Conservation (phyloP, 2,797 vertebrate genomes). For the Semaprochilodus insignis region DNA sequence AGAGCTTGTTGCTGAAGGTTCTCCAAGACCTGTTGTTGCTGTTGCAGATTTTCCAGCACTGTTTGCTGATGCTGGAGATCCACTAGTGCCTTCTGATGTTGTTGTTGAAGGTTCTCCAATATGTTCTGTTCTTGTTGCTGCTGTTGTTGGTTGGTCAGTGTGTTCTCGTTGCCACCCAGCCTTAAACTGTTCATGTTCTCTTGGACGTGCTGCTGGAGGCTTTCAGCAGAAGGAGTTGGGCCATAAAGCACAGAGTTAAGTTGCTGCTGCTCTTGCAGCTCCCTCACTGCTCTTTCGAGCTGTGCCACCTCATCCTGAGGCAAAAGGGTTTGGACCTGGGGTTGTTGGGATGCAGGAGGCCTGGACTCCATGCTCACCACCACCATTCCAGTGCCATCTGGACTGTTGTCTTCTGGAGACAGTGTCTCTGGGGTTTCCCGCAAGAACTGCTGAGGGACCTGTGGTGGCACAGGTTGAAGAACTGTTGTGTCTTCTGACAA, state of each 20-base stretch:
- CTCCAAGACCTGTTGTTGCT: slow-evolving; percentile 61
- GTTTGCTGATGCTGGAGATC: slow-evolving; percentile 78
- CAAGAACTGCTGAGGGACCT: slow-evolving; percentile 89
- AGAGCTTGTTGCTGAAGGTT: slow-evolving; percentile 71
- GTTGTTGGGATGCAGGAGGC: slow-evolving; percentile 72
- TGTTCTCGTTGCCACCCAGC: slow-evolving; percentile 85
- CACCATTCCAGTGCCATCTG: slow-evolving; percentile 77
- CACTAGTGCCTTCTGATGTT: slow-evolving; percentile 61
- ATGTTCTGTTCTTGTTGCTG: slow-evolving; percentile 70
- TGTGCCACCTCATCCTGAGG: slow-evolving; percentile 88
- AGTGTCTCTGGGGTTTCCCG: slow-evolving; percentile 86
- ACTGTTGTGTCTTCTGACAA: slow-evolving; percentile 83
- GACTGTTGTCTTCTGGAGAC: slow-evolving; percentile 80
- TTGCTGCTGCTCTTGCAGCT: slow-evolving; percentile 85
- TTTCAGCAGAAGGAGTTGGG: slow-evolving; percentile 85
- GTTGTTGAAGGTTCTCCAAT: slow-evolving; percentile 60
- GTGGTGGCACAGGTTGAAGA: slow-evolving; percentile 85
- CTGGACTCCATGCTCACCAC: slow-evolving; percentile 84
- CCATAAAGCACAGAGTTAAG: slow-evolving; percentile 93
- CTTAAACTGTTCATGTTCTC: slow-evolving; percentile 96
- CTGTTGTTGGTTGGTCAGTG: slow-evolving; percentile 67
- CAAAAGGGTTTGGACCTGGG: slow-evolving; percentile 81
- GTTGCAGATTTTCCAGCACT: slow-evolving; percentile 67
- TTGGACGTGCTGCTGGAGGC: slow-evolving; percentile 87
- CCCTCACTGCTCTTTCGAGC: slow-evolving; percentile 92